A percentile compares a stretch with the other conserved stretches of the same genome.
Evolutionary conservation across 2,113 vertebrate genomes (phyloP).

Genomic region (Vulpes lagopus): DNA sequence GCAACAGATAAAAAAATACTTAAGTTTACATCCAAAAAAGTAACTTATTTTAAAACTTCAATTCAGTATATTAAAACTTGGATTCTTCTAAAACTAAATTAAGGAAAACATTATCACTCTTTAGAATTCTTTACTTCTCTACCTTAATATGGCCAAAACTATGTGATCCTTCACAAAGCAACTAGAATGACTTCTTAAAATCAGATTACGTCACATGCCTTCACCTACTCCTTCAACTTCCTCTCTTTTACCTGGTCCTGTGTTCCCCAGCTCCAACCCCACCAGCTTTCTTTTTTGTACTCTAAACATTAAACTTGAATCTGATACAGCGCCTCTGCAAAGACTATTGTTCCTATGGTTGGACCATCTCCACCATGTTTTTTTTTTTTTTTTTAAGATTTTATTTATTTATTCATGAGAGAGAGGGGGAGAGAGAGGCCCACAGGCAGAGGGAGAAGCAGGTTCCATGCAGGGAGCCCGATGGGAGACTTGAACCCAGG

Average conservation of each 20-base stretch:
- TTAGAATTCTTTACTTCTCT: background rate
- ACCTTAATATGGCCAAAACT: background rate
- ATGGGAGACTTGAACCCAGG: too few species aligned
- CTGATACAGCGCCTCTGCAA: background rate
- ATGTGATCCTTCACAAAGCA: background rate
- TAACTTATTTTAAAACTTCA: slow-evolving; percentile 32
- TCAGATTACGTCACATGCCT: background rate
- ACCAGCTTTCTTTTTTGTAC: background rate
- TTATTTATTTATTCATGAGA: too few species aligned
- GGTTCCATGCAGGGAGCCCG: too few species aligned
- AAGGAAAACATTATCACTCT: slow-evolving; percentile 4
- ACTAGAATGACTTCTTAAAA: background rate
- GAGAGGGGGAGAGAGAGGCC: too few species aligned
- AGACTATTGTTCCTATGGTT: background rate
- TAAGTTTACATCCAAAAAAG: background rate
- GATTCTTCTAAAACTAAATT: slow-evolving; percentile 21
- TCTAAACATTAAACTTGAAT: background rate
- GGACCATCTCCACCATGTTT: background rate
- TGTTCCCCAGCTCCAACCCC: background rate
- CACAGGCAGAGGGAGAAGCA: too few species aligned
- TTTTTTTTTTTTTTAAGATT: too few species aligned
- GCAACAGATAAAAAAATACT: slow-evolving; percentile 17
- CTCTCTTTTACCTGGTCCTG: background rate
- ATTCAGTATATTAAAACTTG: background rate
- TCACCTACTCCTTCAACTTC: background rate